phyloP scores from a whole-genome alignment of 2,888 invertebrate genomes.

The Meteorus cinctellus region DNA sequence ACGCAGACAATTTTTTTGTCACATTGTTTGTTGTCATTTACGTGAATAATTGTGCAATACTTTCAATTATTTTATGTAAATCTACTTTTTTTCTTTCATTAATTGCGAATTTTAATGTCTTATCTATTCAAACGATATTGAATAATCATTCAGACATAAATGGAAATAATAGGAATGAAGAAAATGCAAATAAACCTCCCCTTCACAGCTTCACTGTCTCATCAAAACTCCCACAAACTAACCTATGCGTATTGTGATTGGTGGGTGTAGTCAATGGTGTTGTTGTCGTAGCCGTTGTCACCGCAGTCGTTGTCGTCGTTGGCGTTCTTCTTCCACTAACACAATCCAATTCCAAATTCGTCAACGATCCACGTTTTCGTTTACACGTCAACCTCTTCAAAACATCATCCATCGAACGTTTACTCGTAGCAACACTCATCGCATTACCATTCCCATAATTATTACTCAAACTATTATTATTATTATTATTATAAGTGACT shows the following conservation, averaged over 20 bases:
- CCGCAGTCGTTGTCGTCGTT: constrained; percentile 49
- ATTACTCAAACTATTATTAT: constrained; percentile 72
- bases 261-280: constrained; percentile 66
- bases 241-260: constrained; percentile 71
- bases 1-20: no score
- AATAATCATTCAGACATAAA: no score
- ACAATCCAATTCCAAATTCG: constrained; percentile 83
- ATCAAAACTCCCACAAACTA: constrained; percentile 46
- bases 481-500: constrained; percentile 55
- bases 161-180: no score
- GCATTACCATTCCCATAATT: constrained; percentile 73
- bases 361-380: constrained; percentile 85
- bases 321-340: constrained; percentile 79
- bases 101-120: no score
- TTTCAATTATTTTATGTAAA: no score
- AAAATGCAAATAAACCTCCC: no score
- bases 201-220: neutral
- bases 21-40: no score
- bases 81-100: no score
- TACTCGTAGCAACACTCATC: constrained; percentile 77
- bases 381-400: constrained; percentile 89
- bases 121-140: no score
- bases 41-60: no score
- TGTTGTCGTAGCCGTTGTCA: neutral
- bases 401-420: constrained; percentile 94